Conservation (phyloP, 2,797 vertebrate genomes). For the Spinus pinus region DNA sequence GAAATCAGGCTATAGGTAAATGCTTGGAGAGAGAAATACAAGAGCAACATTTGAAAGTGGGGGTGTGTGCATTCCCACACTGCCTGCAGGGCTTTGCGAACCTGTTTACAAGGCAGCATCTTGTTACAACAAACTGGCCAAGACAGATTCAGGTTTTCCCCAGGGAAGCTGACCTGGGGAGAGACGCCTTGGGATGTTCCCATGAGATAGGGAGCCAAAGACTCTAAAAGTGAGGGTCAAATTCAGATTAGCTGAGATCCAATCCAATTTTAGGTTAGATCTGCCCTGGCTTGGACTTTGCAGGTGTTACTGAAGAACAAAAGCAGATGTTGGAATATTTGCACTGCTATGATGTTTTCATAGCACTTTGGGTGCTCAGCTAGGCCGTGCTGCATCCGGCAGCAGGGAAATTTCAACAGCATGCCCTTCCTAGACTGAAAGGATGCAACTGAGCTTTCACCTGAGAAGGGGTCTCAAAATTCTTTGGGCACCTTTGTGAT, state of each 20-base stretch:
- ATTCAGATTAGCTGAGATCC: neutral
- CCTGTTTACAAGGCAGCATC: neutral
- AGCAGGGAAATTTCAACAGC: neutral
- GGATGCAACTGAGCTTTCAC: neutral
- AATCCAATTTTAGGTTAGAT: neutral
- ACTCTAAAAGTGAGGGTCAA: neutral
- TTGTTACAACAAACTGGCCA: neutral
- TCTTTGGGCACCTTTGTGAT: neutral
- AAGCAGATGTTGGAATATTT: neutral
- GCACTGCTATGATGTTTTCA: neutral
- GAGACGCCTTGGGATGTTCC: neutral
- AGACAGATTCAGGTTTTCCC: neutral
- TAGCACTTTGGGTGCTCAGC: neutral
- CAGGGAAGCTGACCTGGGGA: neutral
- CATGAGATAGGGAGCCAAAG: neutral
- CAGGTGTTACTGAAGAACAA: neutral
- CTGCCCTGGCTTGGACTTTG: neutral
- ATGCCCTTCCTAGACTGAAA: neutral
- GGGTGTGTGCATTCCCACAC: fast-evolving
- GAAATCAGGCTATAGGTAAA: neutral
- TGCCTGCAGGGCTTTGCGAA: neutral
- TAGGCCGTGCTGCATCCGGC: neutral
- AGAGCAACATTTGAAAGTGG: neutral
- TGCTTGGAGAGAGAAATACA: neutral
- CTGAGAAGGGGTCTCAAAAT: neutral